These are phyloP conservation scores for Sinocyclocheilus grahami DNA, from an alignment of 2,113 vertebrate genomes.

Conservation along the genomic window DNA sequence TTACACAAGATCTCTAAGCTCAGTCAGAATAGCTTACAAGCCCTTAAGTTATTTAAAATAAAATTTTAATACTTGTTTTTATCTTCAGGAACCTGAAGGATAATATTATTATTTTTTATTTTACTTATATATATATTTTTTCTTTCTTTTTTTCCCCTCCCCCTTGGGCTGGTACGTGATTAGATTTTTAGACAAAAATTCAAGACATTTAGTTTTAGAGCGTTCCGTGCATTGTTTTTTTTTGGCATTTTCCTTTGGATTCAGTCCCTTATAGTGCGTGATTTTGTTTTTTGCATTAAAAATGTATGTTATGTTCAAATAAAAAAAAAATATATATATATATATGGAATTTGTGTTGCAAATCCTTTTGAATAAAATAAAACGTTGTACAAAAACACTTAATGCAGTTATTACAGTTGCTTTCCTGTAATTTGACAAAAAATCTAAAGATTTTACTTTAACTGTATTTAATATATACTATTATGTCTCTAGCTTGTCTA, in stretches of 20 bases:
- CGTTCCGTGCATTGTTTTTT: not conserved
- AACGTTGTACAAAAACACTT: not conserved
- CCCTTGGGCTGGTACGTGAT: not conserved
- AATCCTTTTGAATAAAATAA: conserved; percentile 70
- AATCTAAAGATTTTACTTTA: not conserved
- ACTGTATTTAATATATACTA: not conserved
- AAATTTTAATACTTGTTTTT: not conserved
- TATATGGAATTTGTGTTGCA: conserved; percentile 60
- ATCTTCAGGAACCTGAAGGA: not conserved
- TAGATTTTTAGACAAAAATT: not conserved
- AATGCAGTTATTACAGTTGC: not conserved
- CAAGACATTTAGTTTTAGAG: not conserved
- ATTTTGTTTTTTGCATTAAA: conserved; percentile 32
- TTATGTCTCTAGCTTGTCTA: not conserved
- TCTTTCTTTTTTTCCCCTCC: too few relatives aligned
- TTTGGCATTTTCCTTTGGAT: not conserved
- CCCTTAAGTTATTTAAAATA: not conserved
- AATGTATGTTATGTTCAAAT: conserved; percentile 56
- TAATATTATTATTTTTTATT: not conserved
- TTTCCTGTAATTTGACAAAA: not conserved
- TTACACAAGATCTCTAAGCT: not conserved
- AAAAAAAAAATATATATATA: not conserved
- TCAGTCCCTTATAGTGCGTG: not conserved
- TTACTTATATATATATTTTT: not conserved
- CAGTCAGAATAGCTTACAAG: not conserved